Evolutionary conservation across 2,113 vertebrate genomes (phyloP).

Genomic region (Melanostigma gelatinosum): DNA sequence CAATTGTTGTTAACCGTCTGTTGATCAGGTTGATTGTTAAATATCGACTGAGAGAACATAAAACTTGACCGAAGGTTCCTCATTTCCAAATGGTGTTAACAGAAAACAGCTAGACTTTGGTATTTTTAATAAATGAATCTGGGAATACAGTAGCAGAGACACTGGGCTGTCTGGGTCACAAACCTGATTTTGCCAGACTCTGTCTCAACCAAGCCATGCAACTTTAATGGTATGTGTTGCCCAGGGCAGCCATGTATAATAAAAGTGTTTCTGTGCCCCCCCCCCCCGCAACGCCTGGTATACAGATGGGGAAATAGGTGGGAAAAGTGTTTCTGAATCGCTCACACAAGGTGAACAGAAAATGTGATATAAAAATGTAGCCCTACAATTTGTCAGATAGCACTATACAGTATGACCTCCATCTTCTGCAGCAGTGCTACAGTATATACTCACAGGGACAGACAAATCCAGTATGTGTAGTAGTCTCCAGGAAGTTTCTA

Average conservation of each 20-base stretch:
- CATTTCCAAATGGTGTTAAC: constrained; percentile 18
- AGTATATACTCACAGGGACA: background rate
- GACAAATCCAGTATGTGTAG: background rate
- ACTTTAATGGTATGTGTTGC: constrained; percentile 78
- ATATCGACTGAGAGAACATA: constrained; percentile 18
- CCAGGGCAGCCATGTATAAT: constrained; percentile 80
- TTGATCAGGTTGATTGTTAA: constrained; percentile 25
- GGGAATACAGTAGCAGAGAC: constrained; percentile 26
- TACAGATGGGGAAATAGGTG: constrained; percentile 55
- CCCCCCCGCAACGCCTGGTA: constrained; percentile 24
- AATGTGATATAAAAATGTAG: background rate
- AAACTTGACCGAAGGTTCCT: constrained; percentile 12
- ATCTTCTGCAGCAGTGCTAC: background rate
- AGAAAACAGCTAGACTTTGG: background rate
- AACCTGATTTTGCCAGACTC: constrained; percentile 67
- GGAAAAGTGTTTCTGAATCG: constrained; percentile 39
- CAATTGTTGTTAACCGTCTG: background rate
- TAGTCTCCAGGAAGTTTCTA: constrained; percentile 17
- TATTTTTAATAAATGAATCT: constrained; percentile 43
- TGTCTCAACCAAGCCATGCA: constrained; percentile 74
- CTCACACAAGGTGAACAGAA: constrained; percentile 13
- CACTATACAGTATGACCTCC: background rate
- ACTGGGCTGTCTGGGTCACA: constrained; percentile 48
- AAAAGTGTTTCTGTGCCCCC: constrained; percentile 63
- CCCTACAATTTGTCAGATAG: background rate